A percentile compares a stretch with the other conserved stretches of the same genome.
phyloP scores from a whole-genome alignment of 2,113 vertebrate genomes.

The Coracopsis vasa region DNA sequence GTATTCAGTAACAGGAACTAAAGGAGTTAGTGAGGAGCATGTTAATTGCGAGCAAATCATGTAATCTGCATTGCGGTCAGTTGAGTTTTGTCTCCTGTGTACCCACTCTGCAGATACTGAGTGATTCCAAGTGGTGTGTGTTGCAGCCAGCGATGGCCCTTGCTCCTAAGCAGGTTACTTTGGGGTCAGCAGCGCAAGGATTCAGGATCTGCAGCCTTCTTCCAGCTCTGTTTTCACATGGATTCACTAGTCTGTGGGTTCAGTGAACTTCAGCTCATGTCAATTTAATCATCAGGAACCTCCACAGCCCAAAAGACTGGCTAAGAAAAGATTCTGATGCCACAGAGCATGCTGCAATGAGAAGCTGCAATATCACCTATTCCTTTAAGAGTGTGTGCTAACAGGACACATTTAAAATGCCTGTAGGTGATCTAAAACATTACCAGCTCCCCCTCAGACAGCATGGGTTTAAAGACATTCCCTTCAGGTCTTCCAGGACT shows the following conservation, averaged over 20 bases:
- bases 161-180: not conserved
- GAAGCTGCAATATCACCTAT: not conserved
- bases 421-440: not conserved
- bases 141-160: not conserved
- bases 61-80: not conserved
- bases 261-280: not conserved
- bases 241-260: not conserved
- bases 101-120: not conserved
- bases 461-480: not conserved
- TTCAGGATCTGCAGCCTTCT: not conserved
- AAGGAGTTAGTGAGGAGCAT: not conserved
- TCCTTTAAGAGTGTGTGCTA: not conserved
- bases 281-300: not conserved
- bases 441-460: not conserved
- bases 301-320: not conserved
- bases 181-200: not conserved
- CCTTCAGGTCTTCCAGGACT: not conserved
- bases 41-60: not conserved
- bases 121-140: rapidly evolving
- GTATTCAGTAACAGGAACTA: not conserved
- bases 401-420: not conserved
- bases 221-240: not conserved
- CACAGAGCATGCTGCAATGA: not conserved
- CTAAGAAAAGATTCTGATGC: not conserved
- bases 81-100: not conserved